Percentiles rank a stretch among this genome's conserved stretches.
Conservation (phyloP, 2,888 invertebrate species). For the Cepaea hortensis region DNA sequence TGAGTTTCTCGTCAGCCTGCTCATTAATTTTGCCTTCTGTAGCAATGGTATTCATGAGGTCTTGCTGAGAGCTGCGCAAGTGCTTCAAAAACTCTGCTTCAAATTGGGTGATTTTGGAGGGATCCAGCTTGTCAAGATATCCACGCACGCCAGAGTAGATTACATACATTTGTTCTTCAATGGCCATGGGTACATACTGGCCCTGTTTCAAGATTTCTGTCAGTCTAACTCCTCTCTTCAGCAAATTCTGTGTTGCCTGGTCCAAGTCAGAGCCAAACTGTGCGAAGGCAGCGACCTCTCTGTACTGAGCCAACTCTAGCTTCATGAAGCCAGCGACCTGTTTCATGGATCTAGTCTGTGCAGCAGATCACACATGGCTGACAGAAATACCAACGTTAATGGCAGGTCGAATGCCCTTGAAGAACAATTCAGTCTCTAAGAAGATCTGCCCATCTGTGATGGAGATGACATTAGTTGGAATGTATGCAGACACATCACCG, state of each 20-base stretch:
- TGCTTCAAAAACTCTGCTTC: constrained; percentile 97
- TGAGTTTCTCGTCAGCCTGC: constrained; percentile 91
- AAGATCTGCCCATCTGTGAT: constrained; percentile 99
- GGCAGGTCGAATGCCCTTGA: constrained; percentile 99
- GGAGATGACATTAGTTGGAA: constrained; percentile 99
- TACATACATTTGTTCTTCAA: constrained; percentile 98
- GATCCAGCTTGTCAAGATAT: constrained; percentile 98
- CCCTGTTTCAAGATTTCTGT: constrained; percentile 99
- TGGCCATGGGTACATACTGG: constrained; percentile 99
- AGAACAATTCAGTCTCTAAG: constrained; percentile 99
- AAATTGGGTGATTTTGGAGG: constrained; percentile 96
- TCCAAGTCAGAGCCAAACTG: constrained; percentile 99
- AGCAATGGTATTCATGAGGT: constrained; percentile 89
- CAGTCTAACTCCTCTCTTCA: constrained; percentile 97
- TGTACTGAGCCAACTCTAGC: constrained; percentile 99
- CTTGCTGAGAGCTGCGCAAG: constrained; percentile 90
- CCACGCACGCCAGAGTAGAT: constrained; percentile 99
- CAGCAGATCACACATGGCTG: constrained; percentile 98
- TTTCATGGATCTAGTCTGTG: constrained; percentile 99
- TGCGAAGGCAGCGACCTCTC: constrained; percentile 99
- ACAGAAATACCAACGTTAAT: constrained; percentile 99
- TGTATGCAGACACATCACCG: constrained; percentile 99
- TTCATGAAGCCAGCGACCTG: constrained; percentile 99
- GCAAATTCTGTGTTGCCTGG: constrained; percentile 97
- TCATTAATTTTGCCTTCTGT: constrained; percentile 95